A percentile compares a stretch with the other conserved stretches of the same genome.
Evolutionary conservation across 2,113 vertebrate species (phyloP).

Genomic region (Acanthisitta chloris): DNA sequence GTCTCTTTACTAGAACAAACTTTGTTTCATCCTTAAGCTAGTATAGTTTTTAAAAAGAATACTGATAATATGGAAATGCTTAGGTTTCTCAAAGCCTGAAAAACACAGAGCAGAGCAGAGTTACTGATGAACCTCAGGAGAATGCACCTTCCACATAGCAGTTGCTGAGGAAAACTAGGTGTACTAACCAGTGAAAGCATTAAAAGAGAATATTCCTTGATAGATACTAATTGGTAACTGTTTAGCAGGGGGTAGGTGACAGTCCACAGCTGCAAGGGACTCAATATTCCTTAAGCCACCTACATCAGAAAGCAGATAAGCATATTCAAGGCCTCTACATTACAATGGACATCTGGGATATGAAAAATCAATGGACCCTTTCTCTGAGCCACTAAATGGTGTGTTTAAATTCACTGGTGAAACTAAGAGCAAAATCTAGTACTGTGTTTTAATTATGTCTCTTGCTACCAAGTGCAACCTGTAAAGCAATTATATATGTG

Average conservation of each 20-base stretch:
- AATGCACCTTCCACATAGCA: not conserved
- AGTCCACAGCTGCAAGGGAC: not conserved
- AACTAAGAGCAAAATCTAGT: not conserved
- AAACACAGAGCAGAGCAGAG: not conserved
- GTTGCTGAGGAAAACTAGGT: not conserved
- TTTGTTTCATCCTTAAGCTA: not conserved
- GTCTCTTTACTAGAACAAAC: not conserved
- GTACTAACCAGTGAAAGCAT: accelerated
- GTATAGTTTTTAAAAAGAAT: not conserved
- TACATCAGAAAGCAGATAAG: not conserved
- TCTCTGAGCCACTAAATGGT: not conserved
- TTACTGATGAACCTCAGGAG: not conserved
- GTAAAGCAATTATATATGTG: not conserved
- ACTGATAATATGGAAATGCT: not conserved
- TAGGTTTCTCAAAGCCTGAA: not conserved
- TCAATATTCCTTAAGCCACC: not conserved
- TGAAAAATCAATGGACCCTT: not conserved
- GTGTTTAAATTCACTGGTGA: not conserved
- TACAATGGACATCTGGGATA: not conserved
- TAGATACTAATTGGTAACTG: not conserved
- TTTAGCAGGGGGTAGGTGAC: not conserved
- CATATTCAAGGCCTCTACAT: not conserved
- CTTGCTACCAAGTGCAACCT: not conserved
- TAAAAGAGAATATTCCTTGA: not conserved
- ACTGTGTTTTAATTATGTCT: not conserved